phyloP scores from a whole-genome alignment of 2,113 vertebrate genomes.

The Narcine bancroftii region DNA sequence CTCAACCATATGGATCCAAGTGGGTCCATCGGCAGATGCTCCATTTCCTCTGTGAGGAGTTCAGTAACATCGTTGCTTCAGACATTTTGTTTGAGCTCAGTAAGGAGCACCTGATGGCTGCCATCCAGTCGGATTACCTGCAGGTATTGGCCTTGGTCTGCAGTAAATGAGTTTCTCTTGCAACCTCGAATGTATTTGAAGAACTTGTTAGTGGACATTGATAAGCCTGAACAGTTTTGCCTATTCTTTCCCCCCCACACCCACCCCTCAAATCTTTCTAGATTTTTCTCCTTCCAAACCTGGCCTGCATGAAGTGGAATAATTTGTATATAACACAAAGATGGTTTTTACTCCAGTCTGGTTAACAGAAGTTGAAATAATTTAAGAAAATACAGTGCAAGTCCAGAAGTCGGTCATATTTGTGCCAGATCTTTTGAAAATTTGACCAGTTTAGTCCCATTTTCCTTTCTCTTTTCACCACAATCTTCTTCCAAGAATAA shows the following conservation, averaged over 20 bases:
- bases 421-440: no score
- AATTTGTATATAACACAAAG: background rate
- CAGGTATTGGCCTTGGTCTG: constrained; percentile 2
- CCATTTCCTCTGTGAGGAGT: constrained; percentile 40
- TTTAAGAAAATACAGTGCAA: background rate
- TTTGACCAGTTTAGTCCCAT: no score
- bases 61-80: constrained; percentile 30
- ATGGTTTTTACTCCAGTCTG: background rate
- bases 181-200: background rate
- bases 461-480: no score
- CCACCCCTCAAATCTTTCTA: background rate
- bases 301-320: background rate
- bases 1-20: constrained; percentile 36
- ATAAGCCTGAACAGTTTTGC: background rate
- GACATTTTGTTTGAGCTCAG: constrained; percentile 36
- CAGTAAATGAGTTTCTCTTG: background rate
- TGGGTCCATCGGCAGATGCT: constrained; percentile 38
- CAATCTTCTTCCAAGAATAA: no score
- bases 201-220: background rate
- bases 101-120: constrained; percentile 38
- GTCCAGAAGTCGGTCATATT: background rate
- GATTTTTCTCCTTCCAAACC: background rate
- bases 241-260: no score
- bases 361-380: background rate
- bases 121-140: constrained; percentile 38